Percentiles rank a stretch among this genome's conserved stretches.
phyloP scores from a whole-genome alignment of 2,888 invertebrate species.

The Eupeodes latifasciatus region DNA sequence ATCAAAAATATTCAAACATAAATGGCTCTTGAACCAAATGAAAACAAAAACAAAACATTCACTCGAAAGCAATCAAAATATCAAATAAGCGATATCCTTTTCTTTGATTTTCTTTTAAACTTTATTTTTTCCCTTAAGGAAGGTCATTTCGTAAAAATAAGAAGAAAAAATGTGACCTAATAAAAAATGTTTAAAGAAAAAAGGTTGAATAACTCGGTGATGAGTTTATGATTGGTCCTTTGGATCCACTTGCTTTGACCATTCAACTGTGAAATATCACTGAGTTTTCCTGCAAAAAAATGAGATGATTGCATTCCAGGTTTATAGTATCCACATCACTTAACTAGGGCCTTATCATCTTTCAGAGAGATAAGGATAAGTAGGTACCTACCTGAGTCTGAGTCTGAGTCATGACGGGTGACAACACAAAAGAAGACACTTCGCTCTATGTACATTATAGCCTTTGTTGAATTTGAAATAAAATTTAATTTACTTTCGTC shows the following conservation, averaged over 20 bases:
- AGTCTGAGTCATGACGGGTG: background rate
- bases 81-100: slow-evolving; percentile 16
- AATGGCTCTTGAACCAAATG: background rate
- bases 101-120: background rate
- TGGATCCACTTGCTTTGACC: slow-evolving; percentile 60
- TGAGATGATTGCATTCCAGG: slow-evolving; percentile 57
- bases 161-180: background rate
- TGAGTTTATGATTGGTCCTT: slow-evolving; percentile 63
- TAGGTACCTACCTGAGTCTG: slow-evolving; percentile 4
- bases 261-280: slow-evolving; percentile 50
- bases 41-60: background rate
- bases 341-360: slow-evolving; percentile 9
- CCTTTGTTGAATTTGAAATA: slow-evolving; percentile 45
- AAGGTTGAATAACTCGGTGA: slow-evolving; percentile 36
- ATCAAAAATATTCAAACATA: background rate
- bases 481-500: slow-evolving; percentile 66
- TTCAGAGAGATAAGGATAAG: background rate
- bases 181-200: background rate
- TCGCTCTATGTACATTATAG: background rate
- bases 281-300: slow-evolving; percentile 49
- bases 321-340: slow-evolving; percentile 55
- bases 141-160: background rate
- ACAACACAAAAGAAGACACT: background rate
- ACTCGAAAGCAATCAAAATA: slow-evolving; percentile 25
- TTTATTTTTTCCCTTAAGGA: background rate